Conservation (phyloP, 2,113 vertebrate genomes). For the Oreamnos americanus region DNA sequence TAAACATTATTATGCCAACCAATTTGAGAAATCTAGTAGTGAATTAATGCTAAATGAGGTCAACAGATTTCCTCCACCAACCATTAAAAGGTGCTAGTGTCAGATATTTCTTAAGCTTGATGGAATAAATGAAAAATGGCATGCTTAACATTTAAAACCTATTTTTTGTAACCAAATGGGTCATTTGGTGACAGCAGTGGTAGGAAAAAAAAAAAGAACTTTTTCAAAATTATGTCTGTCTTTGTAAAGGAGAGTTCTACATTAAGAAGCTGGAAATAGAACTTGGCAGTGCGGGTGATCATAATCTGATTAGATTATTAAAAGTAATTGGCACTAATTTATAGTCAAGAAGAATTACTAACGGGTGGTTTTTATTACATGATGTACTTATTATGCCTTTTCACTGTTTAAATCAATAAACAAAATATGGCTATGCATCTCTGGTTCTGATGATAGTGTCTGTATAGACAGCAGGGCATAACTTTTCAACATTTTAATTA, state of each 20-base stretch:
- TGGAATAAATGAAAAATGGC: not conserved
- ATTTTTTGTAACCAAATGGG: not conserved
- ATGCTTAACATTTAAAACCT: not conserved
- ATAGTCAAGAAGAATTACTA: not conserved
- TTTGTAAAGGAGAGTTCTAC: not conserved
- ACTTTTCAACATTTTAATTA: not conserved
- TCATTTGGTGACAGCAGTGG: not conserved
- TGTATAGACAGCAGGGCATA: accelerated
- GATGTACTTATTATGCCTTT: not conserved
- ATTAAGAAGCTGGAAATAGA: not conserved
- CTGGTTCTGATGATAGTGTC: not conserved
- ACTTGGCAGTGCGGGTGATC: not conserved
- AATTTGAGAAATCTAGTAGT: not conserved
- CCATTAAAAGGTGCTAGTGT: not conserved
- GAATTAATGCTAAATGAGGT: not conserved
- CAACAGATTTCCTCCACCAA: not conserved
- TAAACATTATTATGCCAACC: not conserved
- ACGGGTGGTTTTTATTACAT: not conserved
- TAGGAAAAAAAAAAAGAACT: not conserved
- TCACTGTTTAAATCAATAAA: not conserved
- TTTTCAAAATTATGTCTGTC: not conserved
- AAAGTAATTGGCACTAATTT: not conserved
- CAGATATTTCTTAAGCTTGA: not conserved
- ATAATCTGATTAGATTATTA: not conserved
- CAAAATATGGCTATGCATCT: not conserved